phyloP scores from a whole-genome alignment of 2,888 invertebrate species.

The Hirudinaria manillensis region DNA sequence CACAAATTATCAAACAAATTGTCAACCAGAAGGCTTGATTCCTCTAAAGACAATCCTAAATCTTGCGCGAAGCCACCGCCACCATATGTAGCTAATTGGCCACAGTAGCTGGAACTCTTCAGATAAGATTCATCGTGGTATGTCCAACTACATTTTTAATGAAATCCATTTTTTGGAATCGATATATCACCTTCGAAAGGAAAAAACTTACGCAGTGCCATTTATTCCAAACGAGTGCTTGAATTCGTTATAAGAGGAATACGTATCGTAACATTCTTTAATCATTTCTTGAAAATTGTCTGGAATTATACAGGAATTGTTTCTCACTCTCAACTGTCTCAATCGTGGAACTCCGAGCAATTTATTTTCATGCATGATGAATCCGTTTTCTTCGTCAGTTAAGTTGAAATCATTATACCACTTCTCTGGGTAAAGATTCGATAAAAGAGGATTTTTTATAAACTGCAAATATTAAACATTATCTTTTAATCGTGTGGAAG shows the following conservation, averaged over 20 bases:
- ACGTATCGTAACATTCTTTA: slow-evolving; percentile 62
- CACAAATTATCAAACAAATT: slow-evolving; percentile 59
- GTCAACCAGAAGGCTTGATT: slow-evolving; percentile 53
- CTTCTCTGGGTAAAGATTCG: slow-evolving; percentile 61
- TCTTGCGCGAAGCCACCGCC: slow-evolving; percentile 54
- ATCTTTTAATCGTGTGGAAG: background rate
- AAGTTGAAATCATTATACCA: slow-evolving; percentile 48
- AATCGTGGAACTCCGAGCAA: slow-evolving; percentile 52
- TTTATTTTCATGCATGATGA: slow-evolving; percentile 56
- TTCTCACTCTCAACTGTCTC: slow-evolving; percentile 48
- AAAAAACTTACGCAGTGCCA: slow-evolving; percentile 42
- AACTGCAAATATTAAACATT: slow-evolving; percentile 35
- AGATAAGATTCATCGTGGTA: slow-evolving; percentile 45
- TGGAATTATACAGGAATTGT: slow-evolving; percentile 64
- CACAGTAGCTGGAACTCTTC: slow-evolving; percentile 52
- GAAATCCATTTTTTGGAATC: background rate
- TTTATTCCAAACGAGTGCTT: slow-evolving; percentile 56
- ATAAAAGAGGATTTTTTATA: slow-evolving; percentile 53
- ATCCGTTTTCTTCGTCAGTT: slow-evolving; percentile 46
- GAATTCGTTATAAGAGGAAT: slow-evolving; percentile 59
- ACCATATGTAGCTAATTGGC: slow-evolving; percentile 54
- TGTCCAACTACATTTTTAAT: slow-evolving; percentile 47
- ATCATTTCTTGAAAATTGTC: slow-evolving; percentile 63
- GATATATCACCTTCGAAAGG: background rate
- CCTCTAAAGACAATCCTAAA: slow-evolving; percentile 52